These are phyloP conservation scores for Caiman crocodilus DNA, from an alignment of 2,797 vertebrate genomes.

Conservation along the genomic window DNA sequence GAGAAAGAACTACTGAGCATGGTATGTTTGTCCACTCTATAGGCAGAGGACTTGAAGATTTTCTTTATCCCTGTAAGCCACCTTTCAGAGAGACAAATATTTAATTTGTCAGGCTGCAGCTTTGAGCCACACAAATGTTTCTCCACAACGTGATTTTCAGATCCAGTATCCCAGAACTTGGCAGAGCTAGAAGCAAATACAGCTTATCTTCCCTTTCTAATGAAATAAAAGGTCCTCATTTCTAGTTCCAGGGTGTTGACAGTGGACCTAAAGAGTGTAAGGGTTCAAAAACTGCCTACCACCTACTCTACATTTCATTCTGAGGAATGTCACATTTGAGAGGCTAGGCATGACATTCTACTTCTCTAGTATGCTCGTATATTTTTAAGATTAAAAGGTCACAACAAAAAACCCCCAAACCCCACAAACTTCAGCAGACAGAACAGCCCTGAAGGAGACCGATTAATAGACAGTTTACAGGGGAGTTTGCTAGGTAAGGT, in stretches of 20 bases:
- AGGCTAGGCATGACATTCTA: not conserved
- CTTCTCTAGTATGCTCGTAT: no score
- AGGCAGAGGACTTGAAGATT: not conserved
- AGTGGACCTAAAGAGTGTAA: not conserved
- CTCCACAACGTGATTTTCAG: not conserved
- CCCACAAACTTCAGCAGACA: not conserved
- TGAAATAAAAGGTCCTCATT: not conserved
- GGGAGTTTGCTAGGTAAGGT: no score
- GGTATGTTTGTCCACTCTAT: not conserved
- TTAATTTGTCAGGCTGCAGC: not conserved
- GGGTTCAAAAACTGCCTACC: not conserved
- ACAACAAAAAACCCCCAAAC: not conserved
- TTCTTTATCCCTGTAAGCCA: not conserved
- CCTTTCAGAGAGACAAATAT: not conserved
- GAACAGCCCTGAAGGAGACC: constrained; percentile 2
- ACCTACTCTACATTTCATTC: not conserved
- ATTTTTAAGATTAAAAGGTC: no score
- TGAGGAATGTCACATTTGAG: not conserved
- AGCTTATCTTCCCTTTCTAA: not conserved
- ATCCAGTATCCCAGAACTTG: not conserved
- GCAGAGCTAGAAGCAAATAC: not conserved
- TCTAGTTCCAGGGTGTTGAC: not conserved
- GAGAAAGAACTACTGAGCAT: not conserved
- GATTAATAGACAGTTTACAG: no score
- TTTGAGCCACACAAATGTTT: not conserved